Conservation (phyloP, 2,113 vertebrate species). For the Gallinago undulata region DNA sequence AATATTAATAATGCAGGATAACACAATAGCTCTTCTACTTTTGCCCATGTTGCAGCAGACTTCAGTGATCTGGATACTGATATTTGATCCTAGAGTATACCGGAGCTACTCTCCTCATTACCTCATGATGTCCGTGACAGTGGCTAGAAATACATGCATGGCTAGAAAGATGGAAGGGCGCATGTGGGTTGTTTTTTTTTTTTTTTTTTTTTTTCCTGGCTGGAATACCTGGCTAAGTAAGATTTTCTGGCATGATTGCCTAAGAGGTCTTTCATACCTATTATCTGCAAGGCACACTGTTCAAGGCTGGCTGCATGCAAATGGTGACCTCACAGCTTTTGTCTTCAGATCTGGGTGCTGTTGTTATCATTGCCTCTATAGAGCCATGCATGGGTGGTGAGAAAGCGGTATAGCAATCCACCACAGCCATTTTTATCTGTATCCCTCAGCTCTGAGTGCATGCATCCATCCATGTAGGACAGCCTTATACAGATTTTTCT, state of each 20-base stretch:
- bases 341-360: background rate
- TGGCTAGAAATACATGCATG: background rate
- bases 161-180: background rate
- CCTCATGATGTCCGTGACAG: too few relatives aligned
- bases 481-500: background rate
- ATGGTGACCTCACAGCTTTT: background rate
- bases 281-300: background rate
- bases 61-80: background rate
- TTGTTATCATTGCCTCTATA: background rate
- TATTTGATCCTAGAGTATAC: background rate
- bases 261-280: background rate
- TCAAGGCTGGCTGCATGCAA: background rate
- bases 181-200: too few relatives aligned
- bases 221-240: background rate
- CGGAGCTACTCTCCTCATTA: background rate
- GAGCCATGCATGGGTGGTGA: fast-evolving
- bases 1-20: too few relatives aligned
- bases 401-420: background rate
- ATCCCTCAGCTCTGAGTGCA: background rate
- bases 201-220: background rate
- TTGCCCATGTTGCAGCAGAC: background rate
- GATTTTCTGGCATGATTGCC: background rate
- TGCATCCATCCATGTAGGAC: background rate
- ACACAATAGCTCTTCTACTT: background rate
- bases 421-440: background rate